Evolutionary conservation across 1,140 invertebrate species (phyloP).

Genomic region (Drosophila baimaii): DNA sequence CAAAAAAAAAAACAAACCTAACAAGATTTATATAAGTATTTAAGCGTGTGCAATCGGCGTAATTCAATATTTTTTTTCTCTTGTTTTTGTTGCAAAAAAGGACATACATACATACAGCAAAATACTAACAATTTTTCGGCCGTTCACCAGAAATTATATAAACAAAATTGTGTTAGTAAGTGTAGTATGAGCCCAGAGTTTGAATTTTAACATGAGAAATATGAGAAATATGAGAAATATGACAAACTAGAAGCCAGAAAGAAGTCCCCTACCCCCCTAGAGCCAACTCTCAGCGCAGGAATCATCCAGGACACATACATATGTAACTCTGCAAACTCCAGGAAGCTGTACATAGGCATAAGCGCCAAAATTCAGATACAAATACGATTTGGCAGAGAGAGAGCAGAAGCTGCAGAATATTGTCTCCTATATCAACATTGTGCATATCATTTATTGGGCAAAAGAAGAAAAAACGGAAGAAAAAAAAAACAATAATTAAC

Average conservation of each 20-base stretch:
- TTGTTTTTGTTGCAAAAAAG: slow-evolving; percentile 6
- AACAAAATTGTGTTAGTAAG: slow-evolving; percentile 14
- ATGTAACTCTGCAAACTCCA: slow-evolving; percentile 3
- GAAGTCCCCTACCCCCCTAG: not conserved
- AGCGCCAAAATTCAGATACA: not conserved
- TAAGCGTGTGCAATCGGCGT: slow-evolving; percentile 20
- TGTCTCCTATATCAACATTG: slow-evolving; percentile 72
- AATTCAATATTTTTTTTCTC: not conserved
- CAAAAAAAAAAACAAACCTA: no score
- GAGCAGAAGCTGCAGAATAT: slow-evolving; percentile 4
- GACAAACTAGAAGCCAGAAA: not conserved
- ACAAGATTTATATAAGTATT: slow-evolving; percentile 4
- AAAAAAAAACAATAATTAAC: slow-evolving; percentile 75
- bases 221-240: not conserved
- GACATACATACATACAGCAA: not conserved
- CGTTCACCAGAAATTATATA: slow-evolving; percentile 11
- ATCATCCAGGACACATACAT: not conserved
- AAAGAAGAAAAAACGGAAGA: slow-evolving; percentile 7
- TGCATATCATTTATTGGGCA: slow-evolving; percentile 76
- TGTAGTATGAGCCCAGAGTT: not conserved
- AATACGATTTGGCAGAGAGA: slow-evolving; percentile 1
- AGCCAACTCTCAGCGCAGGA: not conserved
- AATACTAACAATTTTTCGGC: slow-evolving; percentile 15
- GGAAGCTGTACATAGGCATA: slow-evolving; percentile 28
- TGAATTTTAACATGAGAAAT: not conserved